These are phyloP conservation scores for Drosophila ustulata DNA, from an alignment of 2,888 invertebrate genomes.

Conservation along the genomic window DNA sequence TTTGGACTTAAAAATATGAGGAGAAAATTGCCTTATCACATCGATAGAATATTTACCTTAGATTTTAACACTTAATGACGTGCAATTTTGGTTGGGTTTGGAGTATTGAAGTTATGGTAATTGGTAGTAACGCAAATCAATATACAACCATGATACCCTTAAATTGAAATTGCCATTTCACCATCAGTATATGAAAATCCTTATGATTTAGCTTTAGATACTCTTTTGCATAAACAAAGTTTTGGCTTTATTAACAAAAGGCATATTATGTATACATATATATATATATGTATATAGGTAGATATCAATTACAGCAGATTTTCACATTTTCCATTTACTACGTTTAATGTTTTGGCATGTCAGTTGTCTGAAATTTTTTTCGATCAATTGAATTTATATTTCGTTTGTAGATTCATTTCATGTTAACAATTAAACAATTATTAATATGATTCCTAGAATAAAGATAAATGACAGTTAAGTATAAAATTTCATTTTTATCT, in stretches of 20 bases:
- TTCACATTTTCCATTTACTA: too few relatives aligned
- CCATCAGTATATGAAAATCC: background rate
- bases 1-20: conserved; percentile 2
- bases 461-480: background rate
- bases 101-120: conserved; percentile 20
- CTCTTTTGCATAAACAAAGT: background rate
- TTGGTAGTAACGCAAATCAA: conserved; percentile 21
- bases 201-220: background rate
- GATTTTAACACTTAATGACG: conserved; percentile 37
- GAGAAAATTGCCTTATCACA: conserved; percentile 33
- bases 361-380: too few relatives aligned
- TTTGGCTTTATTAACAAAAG: too few relatives aligned
- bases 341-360: too few relatives aligned
- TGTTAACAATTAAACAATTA: background rate
- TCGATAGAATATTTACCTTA: conserved; percentile 32
- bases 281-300: too few relatives aligned
- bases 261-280: too few relatives aligned
- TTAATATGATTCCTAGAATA: background rate
- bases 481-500: too few relatives aligned
- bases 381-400: too few relatives aligned
- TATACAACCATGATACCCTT: background rate
- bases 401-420: background rate
- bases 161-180: background rate
- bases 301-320: too few relatives aligned
- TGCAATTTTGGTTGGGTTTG: conserved; percentile 1